Evolutionary conservation across 1,140 invertebrate genomes (phyloP).

Genomic region (Onthophagus taurus): DNA sequence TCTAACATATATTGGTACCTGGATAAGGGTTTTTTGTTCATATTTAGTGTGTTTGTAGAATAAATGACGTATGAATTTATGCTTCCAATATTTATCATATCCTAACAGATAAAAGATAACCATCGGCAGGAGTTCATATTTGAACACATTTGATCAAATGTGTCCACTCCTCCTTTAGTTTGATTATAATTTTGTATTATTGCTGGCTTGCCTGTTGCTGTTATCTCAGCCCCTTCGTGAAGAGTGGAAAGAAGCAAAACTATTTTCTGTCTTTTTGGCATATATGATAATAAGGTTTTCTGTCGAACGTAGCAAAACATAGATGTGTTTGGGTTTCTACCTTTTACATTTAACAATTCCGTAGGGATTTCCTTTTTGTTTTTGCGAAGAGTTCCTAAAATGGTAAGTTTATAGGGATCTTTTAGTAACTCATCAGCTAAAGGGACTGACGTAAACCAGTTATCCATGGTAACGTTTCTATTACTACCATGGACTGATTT

Average conservation of each 20-base stretch:
- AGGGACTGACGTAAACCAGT: constrained; percentile 36
- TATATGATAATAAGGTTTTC: constrained; percentile 7
- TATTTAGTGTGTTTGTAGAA: not conserved
- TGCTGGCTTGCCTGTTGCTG: constrained; percentile 2
- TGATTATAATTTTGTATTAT: constrained; percentile 5
- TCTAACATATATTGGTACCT: constrained; percentile 7
- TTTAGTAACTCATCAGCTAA: constrained; percentile 21
- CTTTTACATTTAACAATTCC: not conserved
- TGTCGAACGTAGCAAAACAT: constrained; percentile 3
- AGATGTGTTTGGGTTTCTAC: not conserved
- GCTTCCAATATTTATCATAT: constrained; percentile 6
- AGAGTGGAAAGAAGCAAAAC: constrained; percentile 1
- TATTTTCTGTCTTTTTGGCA: constrained; percentile 8
- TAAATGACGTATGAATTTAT: constrained; percentile 9
- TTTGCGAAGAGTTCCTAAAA: constrained; percentile 3
- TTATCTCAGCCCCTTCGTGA: not conserved
- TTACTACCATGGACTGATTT: constrained; percentile 28
- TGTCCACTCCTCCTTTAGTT: constrained; percentile 9
- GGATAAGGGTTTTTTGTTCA: constrained; percentile 4
- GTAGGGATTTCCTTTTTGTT: constrained; percentile 8
- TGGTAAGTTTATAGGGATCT: constrained; percentile 1
- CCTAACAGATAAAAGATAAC: constrained; percentile 1
- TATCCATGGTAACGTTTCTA: constrained; percentile 36
- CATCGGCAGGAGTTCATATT: constrained; percentile 6
- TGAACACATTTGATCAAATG: constrained; percentile 9